These are phyloP conservation scores for Lucilia sericata DNA, from an alignment of 1,140 invertebrate species.

Conservation along the genomic window DNA sequence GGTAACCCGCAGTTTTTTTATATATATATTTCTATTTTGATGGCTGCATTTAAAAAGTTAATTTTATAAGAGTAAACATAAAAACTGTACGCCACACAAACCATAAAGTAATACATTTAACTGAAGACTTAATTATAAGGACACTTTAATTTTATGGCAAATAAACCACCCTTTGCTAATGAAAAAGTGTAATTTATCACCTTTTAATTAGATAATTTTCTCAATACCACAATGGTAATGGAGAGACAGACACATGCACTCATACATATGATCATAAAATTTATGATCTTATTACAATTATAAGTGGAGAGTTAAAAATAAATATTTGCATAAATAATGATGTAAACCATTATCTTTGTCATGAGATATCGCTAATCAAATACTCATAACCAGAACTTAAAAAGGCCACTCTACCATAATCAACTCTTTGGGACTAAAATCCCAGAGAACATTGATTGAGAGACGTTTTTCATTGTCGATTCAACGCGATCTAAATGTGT, in stretches of 20 bases:
- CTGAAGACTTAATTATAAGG: constrained; percentile 35
- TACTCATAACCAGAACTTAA: no score
- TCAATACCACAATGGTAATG: background rate
- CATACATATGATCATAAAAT: background rate
- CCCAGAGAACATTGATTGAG: no score
- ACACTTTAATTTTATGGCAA: constrained; percentile 42
- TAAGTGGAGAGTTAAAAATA: background rate
- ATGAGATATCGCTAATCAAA: no score
- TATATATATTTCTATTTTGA: background rate
- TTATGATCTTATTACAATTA: background rate
- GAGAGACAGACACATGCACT: no score
- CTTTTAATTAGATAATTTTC: constrained; percentile 38
- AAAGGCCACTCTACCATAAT: no score
- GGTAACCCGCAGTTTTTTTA: background rate
- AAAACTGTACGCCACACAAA: background rate
- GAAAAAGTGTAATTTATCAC: constrained; percentile 18
- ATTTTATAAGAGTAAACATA: background rate
- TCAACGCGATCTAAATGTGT: no score
- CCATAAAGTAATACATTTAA: background rate
- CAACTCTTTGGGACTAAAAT: no score
- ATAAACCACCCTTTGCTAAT: constrained; percentile 20
- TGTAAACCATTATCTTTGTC: no score
- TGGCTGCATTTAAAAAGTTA: background rate
- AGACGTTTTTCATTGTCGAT: no score
- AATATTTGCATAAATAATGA: background rate